Percentiles rank a stretch among this genome's conserved stretches.
Evolutionary conservation across 1,140 invertebrate species (phyloP).

Genomic region (Rhagoletis pomonella): DNA sequence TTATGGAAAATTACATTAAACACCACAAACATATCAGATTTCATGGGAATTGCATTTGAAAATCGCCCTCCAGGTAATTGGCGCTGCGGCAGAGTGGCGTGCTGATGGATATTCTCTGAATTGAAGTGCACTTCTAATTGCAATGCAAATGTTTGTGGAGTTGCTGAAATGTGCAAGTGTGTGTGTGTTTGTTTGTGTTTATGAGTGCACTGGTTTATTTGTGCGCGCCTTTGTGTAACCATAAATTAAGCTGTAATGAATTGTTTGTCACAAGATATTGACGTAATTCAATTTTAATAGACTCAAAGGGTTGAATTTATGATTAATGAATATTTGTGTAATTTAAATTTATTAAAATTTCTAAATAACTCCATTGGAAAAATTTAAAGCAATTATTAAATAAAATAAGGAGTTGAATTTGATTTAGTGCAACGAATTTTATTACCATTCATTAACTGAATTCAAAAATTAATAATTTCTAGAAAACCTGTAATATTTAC

Average conservation of each 20-base stretch:
- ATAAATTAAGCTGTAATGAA: conserved; percentile 44
- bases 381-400: too few species aligned
- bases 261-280: conserved; percentile 25
- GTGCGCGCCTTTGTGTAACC: background rate
- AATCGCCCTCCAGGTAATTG: conserved; percentile 43
- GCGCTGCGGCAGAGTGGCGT: conserved; percentile 6
- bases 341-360: conserved; percentile 6
- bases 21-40: conserved; percentile 50
- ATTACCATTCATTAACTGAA: too few species aligned
- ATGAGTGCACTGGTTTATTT: background rate
- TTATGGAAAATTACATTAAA: conserved; percentile 43
- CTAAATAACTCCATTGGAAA: too few species aligned
- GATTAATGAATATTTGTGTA: background rate
- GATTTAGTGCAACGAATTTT: too few species aligned
- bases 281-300: conserved; percentile 45
- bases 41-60: conserved; percentile 46
- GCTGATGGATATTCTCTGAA: conserved; percentile 17
- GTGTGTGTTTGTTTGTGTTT: background rate
- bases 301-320: conserved; percentile 36
- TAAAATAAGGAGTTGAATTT: too few species aligned
- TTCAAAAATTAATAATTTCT: too few species aligned
- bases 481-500: too few species aligned
- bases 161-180: background rate
- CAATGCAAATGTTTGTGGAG: conserved; percentile 13
- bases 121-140: conserved; percentile 47